phyloP scores from a whole-genome alignment of 2,113 vertebrate genomes.

The Oriolus oriolus region DNA sequence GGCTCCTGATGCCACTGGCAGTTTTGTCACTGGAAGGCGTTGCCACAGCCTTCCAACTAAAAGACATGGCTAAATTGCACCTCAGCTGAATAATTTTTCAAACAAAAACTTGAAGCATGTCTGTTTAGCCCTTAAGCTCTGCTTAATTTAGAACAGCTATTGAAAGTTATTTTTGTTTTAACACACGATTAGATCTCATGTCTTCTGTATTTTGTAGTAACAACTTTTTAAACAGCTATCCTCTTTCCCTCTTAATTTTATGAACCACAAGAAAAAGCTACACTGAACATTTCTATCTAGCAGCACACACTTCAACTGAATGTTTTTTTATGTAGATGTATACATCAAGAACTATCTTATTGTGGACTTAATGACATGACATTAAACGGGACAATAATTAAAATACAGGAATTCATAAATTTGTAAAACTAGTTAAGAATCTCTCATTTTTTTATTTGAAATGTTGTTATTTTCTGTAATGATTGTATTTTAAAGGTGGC shows the following conservation, averaged over 20 bases:
- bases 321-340: not conserved
- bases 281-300: not conserved
- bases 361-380: not conserved
- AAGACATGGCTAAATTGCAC: not conserved
- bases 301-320: not conserved
- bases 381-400: not conserved
- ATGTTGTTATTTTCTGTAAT: not conserved
- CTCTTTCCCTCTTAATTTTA: not conserved
- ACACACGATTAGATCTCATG: not conserved
- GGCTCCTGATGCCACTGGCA: not conserved
- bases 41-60: not conserved
- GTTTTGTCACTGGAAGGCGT: not conserved
- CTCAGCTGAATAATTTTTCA: not conserved
- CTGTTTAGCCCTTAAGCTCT: not conserved
- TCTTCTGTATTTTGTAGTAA: not conserved
- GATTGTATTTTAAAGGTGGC: not conserved
- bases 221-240: not conserved
- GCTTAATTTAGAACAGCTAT: not conserved
- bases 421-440: not conserved
- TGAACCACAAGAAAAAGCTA: not conserved
- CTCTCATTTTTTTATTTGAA: not conserved
- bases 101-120: not conserved
- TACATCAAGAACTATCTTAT: not conserved
- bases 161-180: slow-evolving; percentile 1
- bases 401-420: not conserved